Evolutionary conservation across 2,888 invertebrate genomes (phyloP).

Genomic region (Drosophila mercatorum): DNA sequence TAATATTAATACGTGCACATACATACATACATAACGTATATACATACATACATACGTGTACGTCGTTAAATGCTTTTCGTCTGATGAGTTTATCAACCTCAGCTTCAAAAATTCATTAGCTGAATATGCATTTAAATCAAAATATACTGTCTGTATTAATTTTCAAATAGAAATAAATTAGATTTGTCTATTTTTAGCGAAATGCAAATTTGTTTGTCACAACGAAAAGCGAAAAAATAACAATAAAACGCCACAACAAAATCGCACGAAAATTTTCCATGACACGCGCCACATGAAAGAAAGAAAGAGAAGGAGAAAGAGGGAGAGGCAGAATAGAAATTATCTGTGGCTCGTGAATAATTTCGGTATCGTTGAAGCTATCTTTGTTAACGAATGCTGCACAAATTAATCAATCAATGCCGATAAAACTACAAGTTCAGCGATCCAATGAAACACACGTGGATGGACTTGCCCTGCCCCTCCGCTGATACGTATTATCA

Average conservation of each 20-base stretch:
- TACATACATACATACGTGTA: neutral
- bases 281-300: slow-evolving; percentile 35
- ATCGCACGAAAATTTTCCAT: slow-evolving; percentile 54
- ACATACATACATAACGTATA: neutral
- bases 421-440: slow-evolving; percentile 66
- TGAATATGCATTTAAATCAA: slow-evolving; percentile 44
- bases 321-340: slow-evolving; percentile 14
- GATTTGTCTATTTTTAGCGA: slow-evolving; percentile 39
- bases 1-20: neutral
- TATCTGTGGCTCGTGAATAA: slow-evolving; percentile 5
- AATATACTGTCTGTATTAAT: neutral
- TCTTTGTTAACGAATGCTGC: slow-evolving; percentile 44
- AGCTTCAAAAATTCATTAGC: slow-evolving; percentile 14
- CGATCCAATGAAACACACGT: slow-evolving; percentile 32
- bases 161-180: slow-evolving; percentile 9
- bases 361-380: slow-evolving; percentile 15
- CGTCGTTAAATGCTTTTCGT: neutral
- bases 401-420: slow-evolving; percentile 67
- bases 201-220: slow-evolving; percentile 50
- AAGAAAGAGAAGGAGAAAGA: neutral
- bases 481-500: slow-evolving; percentile 49
- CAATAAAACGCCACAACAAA: slow-evolving; percentile 21
- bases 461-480: slow-evolving; percentile 23
- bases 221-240: neutral
- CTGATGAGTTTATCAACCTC: slow-evolving; percentile 37